Conservation (phyloP, 1,140 invertebrate genomes). For the Drosophila murphyi region DNA sequence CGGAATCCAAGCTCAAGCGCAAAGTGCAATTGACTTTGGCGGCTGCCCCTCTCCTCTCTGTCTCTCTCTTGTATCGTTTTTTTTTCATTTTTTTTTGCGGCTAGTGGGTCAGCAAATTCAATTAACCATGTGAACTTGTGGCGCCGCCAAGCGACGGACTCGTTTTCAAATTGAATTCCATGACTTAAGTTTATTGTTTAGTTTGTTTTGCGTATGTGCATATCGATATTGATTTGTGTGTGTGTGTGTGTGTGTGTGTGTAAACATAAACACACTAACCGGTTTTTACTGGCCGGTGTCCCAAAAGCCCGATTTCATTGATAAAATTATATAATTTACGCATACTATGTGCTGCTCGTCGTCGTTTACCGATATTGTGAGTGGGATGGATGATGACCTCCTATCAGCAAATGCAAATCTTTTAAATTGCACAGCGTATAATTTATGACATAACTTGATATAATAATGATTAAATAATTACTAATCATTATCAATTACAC, state of each 20-base stretch:
- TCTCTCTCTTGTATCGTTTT: neutral
- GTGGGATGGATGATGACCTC: neutral
- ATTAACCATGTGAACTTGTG: slow-evolving; percentile 80
- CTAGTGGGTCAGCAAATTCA: slow-evolving; percentile 78
- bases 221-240: slow-evolving; percentile 51
- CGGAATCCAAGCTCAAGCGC: slow-evolving; percentile 50
- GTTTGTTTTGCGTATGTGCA: slow-evolving; percentile 7
- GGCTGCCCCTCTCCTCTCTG: neutral
- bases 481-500: too few species aligned
- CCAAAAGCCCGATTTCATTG: slow-evolving; percentile 61
- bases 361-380: slow-evolving; percentile 50
- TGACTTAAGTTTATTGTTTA: slow-evolving; percentile 16
- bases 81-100: slow-evolving; percentile 30
- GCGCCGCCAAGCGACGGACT: slow-evolving; percentile 48
- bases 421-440: neutral
- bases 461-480: too few species aligned
- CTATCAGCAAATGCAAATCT: too few species aligned
- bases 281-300: slow-evolving; percentile 43
- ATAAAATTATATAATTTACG: slow-evolving; percentile 52
- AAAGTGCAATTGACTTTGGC: slow-evolving; percentile 56
- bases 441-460: too few species aligned
- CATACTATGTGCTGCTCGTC: slow-evolving; percentile 16
- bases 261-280: slow-evolving; percentile 31
- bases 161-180: slow-evolving; percentile 70
- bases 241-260: slow-evolving; percentile 1